phyloP scores from a whole-genome alignment of 2,797 vertebrate species.

The Gallinago solitaria region DNA sequence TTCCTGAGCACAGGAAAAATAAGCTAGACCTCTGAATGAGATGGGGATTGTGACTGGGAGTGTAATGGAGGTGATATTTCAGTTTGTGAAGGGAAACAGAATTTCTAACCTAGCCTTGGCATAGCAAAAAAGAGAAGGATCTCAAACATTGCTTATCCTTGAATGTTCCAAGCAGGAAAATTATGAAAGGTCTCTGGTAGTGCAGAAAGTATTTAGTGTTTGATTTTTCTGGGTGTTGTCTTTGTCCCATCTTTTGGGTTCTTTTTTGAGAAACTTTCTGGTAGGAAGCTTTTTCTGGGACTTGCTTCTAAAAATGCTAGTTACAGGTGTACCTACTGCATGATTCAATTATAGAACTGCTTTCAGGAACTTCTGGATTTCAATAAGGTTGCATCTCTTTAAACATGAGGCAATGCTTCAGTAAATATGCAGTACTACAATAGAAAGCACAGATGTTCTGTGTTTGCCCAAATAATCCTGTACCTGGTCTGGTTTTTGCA shows the following conservation, averaged over 20 bases:
- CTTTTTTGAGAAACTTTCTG: not conserved
- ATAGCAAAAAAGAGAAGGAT: not conserved
- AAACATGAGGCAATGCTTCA: not conserved
- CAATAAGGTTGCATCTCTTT: not conserved
- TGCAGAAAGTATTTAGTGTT: not conserved
- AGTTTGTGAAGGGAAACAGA: not conserved
- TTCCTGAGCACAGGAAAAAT: not conserved
- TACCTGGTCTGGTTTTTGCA: not conserved
- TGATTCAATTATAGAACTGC: not conserved
- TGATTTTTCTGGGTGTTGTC: not conserved
- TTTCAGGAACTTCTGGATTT: not conserved
- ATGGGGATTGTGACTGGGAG: not conserved
- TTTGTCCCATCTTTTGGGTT: not conserved
- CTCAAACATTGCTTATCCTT: not conserved
- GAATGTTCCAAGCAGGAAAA: not conserved
- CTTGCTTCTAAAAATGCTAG: not conserved
- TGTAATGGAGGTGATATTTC: not conserved
- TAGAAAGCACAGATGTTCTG: constrained; percentile 25
- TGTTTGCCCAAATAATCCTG: not conserved
- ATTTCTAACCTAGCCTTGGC: not conserved
- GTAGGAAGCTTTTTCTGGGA: not conserved
- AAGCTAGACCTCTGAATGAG: not conserved
- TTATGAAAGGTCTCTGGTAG: not conserved
- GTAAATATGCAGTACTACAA: not conserved
- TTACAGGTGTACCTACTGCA: not conserved